Evolutionary conservation across 2,113 vertebrate genomes (phyloP).

Genomic region (Tautogolabrus adspersus): DNA sequence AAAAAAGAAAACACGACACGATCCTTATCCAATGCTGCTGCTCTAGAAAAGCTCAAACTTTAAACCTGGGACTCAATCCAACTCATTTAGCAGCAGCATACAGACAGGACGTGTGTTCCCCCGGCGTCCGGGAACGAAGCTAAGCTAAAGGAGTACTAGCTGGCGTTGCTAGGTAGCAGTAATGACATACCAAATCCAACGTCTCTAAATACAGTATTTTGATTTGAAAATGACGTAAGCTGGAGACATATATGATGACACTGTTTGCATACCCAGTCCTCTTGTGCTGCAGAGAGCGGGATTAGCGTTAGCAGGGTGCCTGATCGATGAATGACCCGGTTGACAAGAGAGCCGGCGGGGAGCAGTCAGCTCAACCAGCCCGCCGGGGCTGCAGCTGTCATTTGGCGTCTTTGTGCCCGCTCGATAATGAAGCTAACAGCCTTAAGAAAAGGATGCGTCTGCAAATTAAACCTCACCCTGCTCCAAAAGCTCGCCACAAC

Average conservation of each 20-base stretch:
- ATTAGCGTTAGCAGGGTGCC: not conserved
- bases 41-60: not conserved
- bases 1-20: not conserved
- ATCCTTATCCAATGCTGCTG: no score
- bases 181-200: not conserved
- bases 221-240: no score
- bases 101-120: not conserved
- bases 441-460: accelerated
- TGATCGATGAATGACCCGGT: slow-evolving; percentile 57
- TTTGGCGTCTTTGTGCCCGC: not conserved
- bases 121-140: not conserved
- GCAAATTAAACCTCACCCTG: accelerated
- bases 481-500: not conserved
- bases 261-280: not conserved
- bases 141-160: not conserved
- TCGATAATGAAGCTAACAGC: not conserved
- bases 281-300: not conserved
- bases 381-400: slow-evolving; percentile 49
- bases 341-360: slow-evolving; percentile 42
- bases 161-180: not conserved
- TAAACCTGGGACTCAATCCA: not conserved
- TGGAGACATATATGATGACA: accelerated
- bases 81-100: not conserved
- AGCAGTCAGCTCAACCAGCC: slow-evolving; percentile 14
- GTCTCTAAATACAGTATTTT: not conserved